Conservation (phyloP, 2,797 vertebrate species). For the Graptemys geographica region DNA sequence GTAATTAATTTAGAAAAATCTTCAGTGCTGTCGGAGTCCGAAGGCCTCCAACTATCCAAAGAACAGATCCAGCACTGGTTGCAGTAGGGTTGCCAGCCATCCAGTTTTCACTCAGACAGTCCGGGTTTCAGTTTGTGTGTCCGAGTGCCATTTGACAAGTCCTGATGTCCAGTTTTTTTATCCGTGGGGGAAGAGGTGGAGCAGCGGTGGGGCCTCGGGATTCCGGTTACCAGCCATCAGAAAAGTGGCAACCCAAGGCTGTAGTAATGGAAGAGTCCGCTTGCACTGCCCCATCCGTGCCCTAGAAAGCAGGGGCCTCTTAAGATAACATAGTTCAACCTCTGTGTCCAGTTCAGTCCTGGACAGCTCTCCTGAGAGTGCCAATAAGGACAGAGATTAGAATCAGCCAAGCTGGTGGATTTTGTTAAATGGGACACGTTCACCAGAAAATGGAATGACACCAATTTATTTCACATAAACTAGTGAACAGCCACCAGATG, state of each 20-base stretch:
- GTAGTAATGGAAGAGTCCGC: not conserved
- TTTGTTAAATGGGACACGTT: not conserved
- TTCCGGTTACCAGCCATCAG: no score
- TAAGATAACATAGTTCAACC: conserved; percentile 16
- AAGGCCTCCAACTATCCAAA: not conserved
- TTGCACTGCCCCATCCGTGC: not conserved
- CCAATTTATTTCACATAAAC: not conserved
- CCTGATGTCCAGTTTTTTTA: no score
- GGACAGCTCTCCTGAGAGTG: conserved; percentile 9
- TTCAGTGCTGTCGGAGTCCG: not conserved
- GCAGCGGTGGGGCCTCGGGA: no score
- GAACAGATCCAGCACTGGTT: conserved; percentile 24
- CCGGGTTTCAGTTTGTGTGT: no score
- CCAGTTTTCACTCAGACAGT: no score
- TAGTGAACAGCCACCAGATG: not conserved
- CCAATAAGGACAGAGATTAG: not conserved
- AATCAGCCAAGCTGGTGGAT: not conserved
- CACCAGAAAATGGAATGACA: not conserved
- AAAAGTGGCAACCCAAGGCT: not conserved
- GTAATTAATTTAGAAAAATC: not conserved
- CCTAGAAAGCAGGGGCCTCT: not conserved
- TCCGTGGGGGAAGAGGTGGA: no score
- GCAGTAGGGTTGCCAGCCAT: fast-evolving
- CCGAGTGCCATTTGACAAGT: no score
- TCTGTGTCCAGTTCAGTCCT: not conserved